Base-by-base conservation (phyloP, 2,888 invertebrate genomes). In the Ichneumon xanthorius region DNA sequence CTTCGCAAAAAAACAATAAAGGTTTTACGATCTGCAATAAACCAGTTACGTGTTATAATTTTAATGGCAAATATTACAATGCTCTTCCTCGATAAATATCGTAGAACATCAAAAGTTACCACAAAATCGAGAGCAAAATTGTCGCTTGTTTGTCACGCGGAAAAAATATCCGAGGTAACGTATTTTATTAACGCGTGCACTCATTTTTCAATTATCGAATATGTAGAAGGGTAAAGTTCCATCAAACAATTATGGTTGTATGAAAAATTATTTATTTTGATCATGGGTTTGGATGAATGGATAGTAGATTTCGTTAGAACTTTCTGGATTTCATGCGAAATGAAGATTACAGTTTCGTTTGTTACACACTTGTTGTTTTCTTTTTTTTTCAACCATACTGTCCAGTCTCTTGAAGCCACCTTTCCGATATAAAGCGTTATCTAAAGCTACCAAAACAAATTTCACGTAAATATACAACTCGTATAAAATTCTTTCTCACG, bases 231-330 rank as follows among this genome's bases (percentile, higher is more conserved):
- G 50, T 65, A 14, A 4, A 58, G 63, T 71, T 26, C 14, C 53
- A 84, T 65, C 76, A 30, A 79, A 71, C 78, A 82, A 81, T 67
- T 61, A 81, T 79, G 73, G 68, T 61, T 87, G 73, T 90, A 90
- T 89, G 90, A 91, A 90, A 91, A 90, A 90, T 91, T 89, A 90
- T 91, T 91, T 90, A 91, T 91, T 91, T 88, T 82, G 68, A 88
- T 87, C 70, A 85, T 87, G 84, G 76, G 84, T 86, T 87, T 72
- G 82, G 83, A 89, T 80, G 80, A 86, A 77, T 86, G 63, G 58
- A 84, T 77, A 79, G 45, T 85, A 63, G 50, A 65, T 78, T 85
- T 82, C 68, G 68, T 80, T 84, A 84, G 72, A 83, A 80, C 72
- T 82, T 68, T 55, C 16, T 40, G 65, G 26, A 30, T 86, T 86